These are phyloP conservation scores for Phymanthus crucifer DNA, from an alignment of 92 coral and sea anemone species.

Conservation along the genomic window DNA sequence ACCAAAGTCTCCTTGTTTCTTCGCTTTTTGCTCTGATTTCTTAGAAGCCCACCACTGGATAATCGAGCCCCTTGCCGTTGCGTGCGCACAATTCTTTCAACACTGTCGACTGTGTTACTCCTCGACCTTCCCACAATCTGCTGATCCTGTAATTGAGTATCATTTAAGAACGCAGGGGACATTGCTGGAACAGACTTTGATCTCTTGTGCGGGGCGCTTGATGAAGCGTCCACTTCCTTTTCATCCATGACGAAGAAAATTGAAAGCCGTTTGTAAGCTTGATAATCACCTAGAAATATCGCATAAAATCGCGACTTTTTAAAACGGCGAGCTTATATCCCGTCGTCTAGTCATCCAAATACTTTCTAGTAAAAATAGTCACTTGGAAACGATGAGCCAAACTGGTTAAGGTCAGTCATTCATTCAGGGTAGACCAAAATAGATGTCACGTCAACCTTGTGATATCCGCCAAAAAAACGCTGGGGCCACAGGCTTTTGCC, in stretches of 20 bases:
- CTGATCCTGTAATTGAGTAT: slow-evolving; percentile 20
- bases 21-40: slow-evolving; percentile 49
- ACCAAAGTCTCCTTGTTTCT: neutral
- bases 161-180: slow-evolving; percentile 6
- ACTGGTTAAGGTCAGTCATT: neutral
- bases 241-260: neutral
- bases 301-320: neutral
- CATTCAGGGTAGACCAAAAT: neutral
- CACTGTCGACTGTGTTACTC: slow-evolving; percentile 20
- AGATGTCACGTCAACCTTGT: neutral
- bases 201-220: slow-evolving; percentile 12
- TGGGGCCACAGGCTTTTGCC: neutral
- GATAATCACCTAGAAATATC: neutral
- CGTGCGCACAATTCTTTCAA: slow-evolving; percentile 6
- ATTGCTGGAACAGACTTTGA: slow-evolving; percentile 29
- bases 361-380: neutral
- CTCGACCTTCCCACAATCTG: slow-evolving; percentile 14
- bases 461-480: neutral
- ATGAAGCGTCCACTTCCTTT: slow-evolving; percentile 13
- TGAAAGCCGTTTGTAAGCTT: neutral
- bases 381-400: neutral
- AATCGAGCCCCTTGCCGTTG: slow-evolving; percentile 21
- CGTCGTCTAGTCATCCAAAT: neutral
- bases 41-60: slow-evolving; percentile 59
- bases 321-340: neutral